phyloP scores from a whole-genome alignment of 2,888 invertebrate species.

The Hemicrepidius hirtus region DNA sequence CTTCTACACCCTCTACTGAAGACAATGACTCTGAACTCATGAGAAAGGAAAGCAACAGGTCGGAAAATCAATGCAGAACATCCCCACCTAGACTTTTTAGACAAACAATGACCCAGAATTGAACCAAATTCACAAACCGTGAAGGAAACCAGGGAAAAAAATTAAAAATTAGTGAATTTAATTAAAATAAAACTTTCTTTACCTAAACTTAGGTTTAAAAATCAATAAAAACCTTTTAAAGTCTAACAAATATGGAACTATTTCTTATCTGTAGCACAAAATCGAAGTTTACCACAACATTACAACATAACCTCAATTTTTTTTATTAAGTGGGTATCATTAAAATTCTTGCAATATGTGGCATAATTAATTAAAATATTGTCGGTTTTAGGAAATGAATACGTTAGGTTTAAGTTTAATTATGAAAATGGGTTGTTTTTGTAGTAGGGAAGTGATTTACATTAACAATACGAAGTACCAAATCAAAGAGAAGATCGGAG shows the following conservation, averaged over 20 bases:
- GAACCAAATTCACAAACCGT: neutral
- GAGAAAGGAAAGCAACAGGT: conserved; percentile 51
- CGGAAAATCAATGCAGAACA: conserved; percentile 50
- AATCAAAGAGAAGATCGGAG: conserved; percentile 82
- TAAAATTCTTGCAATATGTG: conserved; percentile 7
- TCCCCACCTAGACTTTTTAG: conserved; percentile 36
- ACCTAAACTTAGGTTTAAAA: too few species aligned
- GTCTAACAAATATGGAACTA: too few species aligned
- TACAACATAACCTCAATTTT: conserved; percentile 34
- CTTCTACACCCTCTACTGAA: conserved; percentile 25
- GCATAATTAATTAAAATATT: neutral
- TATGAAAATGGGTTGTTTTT: conserved; percentile 84
- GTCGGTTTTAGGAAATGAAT: conserved; percentile 73
- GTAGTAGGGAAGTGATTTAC: conserved; percentile 81
- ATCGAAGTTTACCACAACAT: too few species aligned
- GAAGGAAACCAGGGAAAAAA: too few species aligned
- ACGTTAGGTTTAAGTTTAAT: conserved; percentile 81
- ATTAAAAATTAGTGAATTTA: too few species aligned
- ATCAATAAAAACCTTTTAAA: too few species aligned
- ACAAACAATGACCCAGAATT: conserved; percentile 21
- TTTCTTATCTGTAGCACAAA: too few species aligned
- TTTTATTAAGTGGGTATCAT: neutral
- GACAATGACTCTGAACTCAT: conserved; percentile 50
- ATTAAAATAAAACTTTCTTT: too few species aligned
- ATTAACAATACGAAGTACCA: conserved; percentile 83